Conservation (phyloP, 2,113 vertebrate species). For the Riparia riparia region DNA sequence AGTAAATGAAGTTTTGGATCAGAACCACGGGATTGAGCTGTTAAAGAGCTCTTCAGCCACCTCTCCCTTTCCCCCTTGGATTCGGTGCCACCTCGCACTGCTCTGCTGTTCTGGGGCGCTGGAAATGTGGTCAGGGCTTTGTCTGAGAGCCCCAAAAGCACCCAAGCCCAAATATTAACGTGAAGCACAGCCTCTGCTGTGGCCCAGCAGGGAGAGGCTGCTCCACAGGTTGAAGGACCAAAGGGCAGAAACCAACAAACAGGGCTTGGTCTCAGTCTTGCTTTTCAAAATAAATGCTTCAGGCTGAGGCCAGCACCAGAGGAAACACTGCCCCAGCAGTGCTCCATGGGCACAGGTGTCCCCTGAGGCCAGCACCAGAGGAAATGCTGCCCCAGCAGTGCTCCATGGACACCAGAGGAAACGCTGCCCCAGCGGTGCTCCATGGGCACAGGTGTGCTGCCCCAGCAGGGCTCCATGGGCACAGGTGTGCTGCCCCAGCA, state of each 20-base stretch:
- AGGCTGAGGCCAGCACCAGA: background rate
- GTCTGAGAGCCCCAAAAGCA: background rate
- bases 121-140: accelerated
- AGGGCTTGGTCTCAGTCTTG: accelerated
- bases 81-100: background rate
- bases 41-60: accelerated
- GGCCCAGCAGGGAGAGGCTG: too few species aligned
- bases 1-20: too few species aligned
- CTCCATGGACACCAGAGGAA: too few species aligned
- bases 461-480: background rate
- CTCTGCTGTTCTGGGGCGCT: background rate
- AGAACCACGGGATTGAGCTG: background rate
- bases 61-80: background rate
- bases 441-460: too few species aligned
- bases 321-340: accelerated
- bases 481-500: too few species aligned
- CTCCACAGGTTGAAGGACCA: background rate
- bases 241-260: background rate
- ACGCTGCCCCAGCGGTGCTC: too few species aligned
- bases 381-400: too few species aligned
- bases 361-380: too few species aligned
- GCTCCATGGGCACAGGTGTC: accelerated
- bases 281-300: accelerated
- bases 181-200: background rate
- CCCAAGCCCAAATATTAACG: accelerated